A percentile compares a stretch with the other conserved stretches of the same genome.
phyloP scores from a whole-genome alignment of 2,888 invertebrate genomes.

The Heliconius sara region DNA sequence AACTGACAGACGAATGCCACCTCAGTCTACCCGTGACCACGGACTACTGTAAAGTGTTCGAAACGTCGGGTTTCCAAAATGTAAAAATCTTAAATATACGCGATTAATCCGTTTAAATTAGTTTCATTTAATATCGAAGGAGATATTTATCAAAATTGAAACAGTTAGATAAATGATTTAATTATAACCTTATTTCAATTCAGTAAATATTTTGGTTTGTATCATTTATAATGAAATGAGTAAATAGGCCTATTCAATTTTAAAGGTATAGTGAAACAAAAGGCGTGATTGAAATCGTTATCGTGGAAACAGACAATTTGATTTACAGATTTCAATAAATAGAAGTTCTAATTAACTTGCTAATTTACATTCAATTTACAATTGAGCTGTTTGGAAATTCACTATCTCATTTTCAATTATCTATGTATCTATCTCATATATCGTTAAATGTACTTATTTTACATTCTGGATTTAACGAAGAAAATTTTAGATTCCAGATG shows the following conservation, averaged over 20 bases:
- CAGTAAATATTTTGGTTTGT: neutral
- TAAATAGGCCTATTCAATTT: neutral
- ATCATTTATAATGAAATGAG: slow-evolving; percentile 5
- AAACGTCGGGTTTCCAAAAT: too few relatives aligned
- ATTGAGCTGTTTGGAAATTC: neutral
- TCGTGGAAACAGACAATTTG: slow-evolving; percentile 1
- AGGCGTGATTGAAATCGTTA: neutral
- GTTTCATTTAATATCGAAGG: too few relatives aligned
- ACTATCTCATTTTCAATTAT: too few relatives aligned
- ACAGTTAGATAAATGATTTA: neutral
- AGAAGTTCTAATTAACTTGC: neutral
- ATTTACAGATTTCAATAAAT: slow-evolving; percentile 5
- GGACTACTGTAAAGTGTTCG: too few relatives aligned
- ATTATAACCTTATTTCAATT: neutral
- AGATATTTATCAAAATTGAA: neutral
- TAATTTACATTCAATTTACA: neutral
- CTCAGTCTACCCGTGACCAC: too few relatives aligned
- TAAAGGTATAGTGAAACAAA: neutral
- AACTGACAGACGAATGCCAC: too few relatives aligned
- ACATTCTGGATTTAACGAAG: too few relatives aligned
- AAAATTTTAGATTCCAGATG: too few relatives aligned
- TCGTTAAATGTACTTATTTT: neutral
- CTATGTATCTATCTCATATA: neutral
- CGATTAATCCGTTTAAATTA: too few relatives aligned
- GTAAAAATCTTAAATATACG: too few relatives aligned